phyloP scores from a whole-genome alignment of 2,113 vertebrate genomes.

The Carlito syrichta region DNA sequence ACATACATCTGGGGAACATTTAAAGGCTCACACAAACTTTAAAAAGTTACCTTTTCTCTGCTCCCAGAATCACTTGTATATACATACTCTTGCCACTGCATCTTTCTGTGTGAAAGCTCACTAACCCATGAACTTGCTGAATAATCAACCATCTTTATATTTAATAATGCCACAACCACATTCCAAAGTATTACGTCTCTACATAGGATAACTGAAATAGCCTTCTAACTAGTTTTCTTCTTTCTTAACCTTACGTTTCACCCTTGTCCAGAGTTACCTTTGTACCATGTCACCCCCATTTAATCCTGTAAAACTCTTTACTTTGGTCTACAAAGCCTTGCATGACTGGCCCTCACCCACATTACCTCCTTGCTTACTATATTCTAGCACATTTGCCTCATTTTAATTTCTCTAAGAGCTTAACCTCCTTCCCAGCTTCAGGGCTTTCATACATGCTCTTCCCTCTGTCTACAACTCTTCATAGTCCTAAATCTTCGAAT shows the following conservation, averaged over 20 bases:
- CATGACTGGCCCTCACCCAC: background rate
- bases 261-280: background rate
- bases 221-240: background rate
- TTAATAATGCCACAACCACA: background rate
- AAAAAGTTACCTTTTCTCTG: background rate
- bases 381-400: background rate
- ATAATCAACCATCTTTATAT: background rate
- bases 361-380: background rate
- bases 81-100: background rate
- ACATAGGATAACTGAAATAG: background rate
- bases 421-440: background rate
- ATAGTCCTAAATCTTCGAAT: background rate
- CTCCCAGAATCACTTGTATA: background rate
- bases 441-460: background rate
- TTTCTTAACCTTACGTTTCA: background rate
- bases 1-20: background rate
- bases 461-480: background rate
- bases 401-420: background rate
- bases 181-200: background rate
- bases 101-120: background rate
- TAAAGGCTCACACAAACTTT: background rate
- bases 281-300: background rate
- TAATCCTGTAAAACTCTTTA: background rate
- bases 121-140: background rate
- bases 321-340: background rate